Evolutionary conservation across 2,888 invertebrate genomes (phyloP), one percentile per base, ranked within the genome.

Genomic region (Morpho deidamia): DNA sequence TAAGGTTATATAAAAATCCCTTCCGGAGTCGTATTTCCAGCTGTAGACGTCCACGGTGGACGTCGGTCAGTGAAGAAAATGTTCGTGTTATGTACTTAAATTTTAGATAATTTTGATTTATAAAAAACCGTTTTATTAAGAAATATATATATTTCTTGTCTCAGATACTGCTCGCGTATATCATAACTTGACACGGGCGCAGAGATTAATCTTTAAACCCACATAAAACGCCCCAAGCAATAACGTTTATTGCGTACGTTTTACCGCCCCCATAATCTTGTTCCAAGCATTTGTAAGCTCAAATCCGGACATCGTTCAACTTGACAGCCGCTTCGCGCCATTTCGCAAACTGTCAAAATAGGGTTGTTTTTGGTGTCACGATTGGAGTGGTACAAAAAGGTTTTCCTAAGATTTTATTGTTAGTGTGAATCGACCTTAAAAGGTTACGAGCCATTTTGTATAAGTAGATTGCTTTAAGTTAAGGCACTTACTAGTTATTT

Each of bases 141-240:
- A 32, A 39, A 11, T 38, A 46, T 11, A 38, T n/a, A 39, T 34
- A 23, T 23, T 23, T n/a, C 35, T 51, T 45, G 45, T 45, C 39
- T 45, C 11, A 49, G 46, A 44, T 32, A 53, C 14, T 37, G 43
- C 41, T 7, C 44, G 11, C 57, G 62, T 62, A 58, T 55, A 60
- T 65, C 63, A 63, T 60, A 61, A 62, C 61, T 58, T 57, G 64
- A 64, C 71, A 68, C 69, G 65, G 50, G 55, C 52, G 60, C 61
- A 64, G 69, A 78, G 78, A 84, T 84, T 83, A 83, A 82, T 82
- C 77, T 80, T 76, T 72, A 75, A 73, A 70, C 76, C 74, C 71
- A 66, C 73, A 72, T 74, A 76, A 76, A 69, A 73, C 73, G 68
- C 73, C 74, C 78, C 68, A 62, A 65, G 76, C 74, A 73, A 76